phyloP scores from a whole-genome alignment of 2,113 vertebrate species.

The Psittacara wagleri region DNA sequence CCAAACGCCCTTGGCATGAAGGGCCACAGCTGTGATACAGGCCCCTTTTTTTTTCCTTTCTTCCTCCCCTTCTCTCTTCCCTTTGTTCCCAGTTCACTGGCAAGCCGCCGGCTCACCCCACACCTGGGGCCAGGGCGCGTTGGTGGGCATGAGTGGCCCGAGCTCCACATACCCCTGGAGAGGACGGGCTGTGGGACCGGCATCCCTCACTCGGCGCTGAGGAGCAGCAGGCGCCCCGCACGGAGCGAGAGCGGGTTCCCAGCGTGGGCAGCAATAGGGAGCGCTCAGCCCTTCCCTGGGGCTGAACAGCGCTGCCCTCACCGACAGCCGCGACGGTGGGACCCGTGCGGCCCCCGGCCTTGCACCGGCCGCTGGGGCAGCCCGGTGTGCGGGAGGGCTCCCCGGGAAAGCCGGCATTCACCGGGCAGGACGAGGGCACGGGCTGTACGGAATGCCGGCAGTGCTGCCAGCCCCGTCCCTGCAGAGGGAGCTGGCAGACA shows the following conservation, averaged over 20 bases:
- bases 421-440: not conserved
- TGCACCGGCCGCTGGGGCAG: rapidly evolving
- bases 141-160: not conserved
- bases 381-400: not conserved
- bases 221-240: conserved; percentile 25
- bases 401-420: not conserved
- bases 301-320: not conserved
- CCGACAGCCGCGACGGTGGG: not conserved
- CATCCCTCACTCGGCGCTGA: not conserved
- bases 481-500: conserved; percentile 50
- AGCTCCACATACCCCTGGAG: rapidly evolving
- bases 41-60: not conserved
- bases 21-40: conserved; percentile 55
- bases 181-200: rapidly evolving
- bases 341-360: not conserved
- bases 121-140: rapidly evolving
- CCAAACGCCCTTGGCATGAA: conserved; percentile 65
- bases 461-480: not conserved
- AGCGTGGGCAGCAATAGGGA: conserved; percentile 49
- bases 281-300: conserved; percentile 58
- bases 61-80: not conserved
- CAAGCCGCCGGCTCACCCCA: rapidly evolving
- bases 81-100: conserved; percentile 36
- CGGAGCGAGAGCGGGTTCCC: not conserved
- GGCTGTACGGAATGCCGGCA: not conserved